These are phyloP conservation scores for Crypturellus tataupa DNA, from an alignment of 2,797 vertebrate species.

Conservation along the genomic window DNA sequence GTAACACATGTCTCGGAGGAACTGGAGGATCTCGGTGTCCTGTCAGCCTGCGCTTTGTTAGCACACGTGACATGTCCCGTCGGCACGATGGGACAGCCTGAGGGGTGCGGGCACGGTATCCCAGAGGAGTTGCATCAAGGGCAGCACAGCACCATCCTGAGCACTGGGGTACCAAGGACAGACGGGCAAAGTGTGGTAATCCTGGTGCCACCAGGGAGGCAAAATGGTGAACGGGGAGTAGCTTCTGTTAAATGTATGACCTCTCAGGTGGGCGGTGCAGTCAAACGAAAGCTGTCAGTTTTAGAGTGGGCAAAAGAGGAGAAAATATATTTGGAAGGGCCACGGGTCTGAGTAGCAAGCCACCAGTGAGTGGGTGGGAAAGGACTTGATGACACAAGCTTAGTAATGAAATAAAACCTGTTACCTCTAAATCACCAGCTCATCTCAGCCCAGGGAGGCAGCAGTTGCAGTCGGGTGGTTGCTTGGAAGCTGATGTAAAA, in stretches of 20 bases:
- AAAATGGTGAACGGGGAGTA: not conserved
- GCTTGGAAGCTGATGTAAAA: conserved; percentile 10
- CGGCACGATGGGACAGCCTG: not conserved
- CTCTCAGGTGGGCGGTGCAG: not conserved
- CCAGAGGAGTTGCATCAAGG: not conserved
- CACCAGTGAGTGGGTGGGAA: not conserved
- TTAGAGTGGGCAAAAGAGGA: not conserved
- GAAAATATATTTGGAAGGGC: not conserved
- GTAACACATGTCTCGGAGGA: not conserved
- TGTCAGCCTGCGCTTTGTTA: not conserved
- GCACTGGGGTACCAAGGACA: not conserved
- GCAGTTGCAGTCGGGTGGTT: not conserved
- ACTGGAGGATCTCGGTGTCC: not conserved
- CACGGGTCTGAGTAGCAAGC: not conserved
- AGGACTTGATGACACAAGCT: not conserved
- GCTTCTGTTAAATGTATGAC: not conserved
- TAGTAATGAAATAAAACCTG: not conserved
- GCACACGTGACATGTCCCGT: not conserved
- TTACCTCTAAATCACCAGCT: not conserved
- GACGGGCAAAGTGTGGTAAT: not conserved
- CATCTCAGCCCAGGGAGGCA: not conserved
- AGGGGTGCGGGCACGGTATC: not conserved
- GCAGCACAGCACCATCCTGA: not conserved
- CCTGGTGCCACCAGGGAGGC: not conserved
- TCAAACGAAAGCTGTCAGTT: not conserved